Evolutionary conservation across 2,797 vertebrate species (phyloP).

Genomic region (Argya squamiceps): DNA sequence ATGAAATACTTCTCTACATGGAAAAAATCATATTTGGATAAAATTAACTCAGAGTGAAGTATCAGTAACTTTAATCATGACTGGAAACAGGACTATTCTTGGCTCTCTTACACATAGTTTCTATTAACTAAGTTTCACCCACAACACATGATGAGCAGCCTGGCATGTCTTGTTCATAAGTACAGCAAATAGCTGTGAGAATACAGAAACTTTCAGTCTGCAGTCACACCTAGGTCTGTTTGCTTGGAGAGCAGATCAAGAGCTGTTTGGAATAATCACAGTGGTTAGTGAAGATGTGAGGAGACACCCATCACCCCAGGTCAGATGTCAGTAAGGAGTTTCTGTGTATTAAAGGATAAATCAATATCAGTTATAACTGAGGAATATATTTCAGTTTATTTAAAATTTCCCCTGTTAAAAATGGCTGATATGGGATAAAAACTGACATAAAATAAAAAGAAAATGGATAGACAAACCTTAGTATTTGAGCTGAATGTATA

Average conservation of each 20-base stretch:
- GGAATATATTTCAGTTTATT: not conserved
- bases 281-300: not conserved
- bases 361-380: not conserved
- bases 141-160: not conserved
- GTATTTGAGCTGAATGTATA: not conserved
- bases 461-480: not conserved
- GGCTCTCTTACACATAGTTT: not conserved
- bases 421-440: not conserved
- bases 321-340: not conserved
- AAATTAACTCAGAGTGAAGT: not conserved
- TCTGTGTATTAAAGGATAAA: not conserved
- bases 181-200: not conserved
- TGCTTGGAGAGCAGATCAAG: not conserved
- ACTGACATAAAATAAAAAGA: not conserved
- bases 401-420: not conserved
- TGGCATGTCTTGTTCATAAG: not conserved
- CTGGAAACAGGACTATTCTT: not conserved
- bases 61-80: not conserved
- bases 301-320: not conserved
- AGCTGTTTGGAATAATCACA: not conserved
- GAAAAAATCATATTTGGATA: not conserved
- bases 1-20: not conserved
- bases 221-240: not conserved
- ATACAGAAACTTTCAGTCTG: not conserved
- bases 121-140: not conserved